Base-by-base conservation (phyloP, 2,113 vertebrate species). In the Polypterus senegalus region DNA sequence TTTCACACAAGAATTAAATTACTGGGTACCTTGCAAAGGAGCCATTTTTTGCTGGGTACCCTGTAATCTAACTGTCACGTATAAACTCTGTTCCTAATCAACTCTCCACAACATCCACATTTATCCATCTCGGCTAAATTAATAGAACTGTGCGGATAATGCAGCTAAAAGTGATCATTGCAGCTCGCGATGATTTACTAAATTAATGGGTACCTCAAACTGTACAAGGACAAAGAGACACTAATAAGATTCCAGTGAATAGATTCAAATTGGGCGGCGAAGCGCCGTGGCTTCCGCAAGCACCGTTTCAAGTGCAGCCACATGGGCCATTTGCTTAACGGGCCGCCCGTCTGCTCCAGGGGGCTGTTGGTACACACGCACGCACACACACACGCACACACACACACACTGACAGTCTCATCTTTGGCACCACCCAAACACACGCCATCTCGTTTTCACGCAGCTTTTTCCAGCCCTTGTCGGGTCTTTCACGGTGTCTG, bases 21-120 rank as follows among this genome's bases (percentile, higher is more conserved):
- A 94, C 89, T 89, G 89, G 91, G 90, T 95, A 92, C 87, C 90
- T 92, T 82, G 79, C 83, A 84, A 84, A 81, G 86, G 86, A 88
- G 85, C 83, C 86, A 80, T 86, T 90, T 89, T 90, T 90, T 83
- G 80, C 81, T 84, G 83, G 83, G 83, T 89, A 92, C 88, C 90
- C 91, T 91, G 84, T 91, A 96, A 98, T 98, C 93, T 94, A 92
- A 89, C 93, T 97, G 93, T 97, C 93, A 95, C 86, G 89, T 86
- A 85, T 86, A 90, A 91, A 95, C 87, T 88, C 86, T 87, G 84
- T 87, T 85, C 85, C 89, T 89, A 94, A 97, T 97, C 92, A 95
- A 86, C 85, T 90, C 89, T 90, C 83, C 77, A 89, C 89, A 92
- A 94, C 93, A 92, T 90, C 93, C 91, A 86, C 91, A 91, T 97